Conservation (phyloP, 1,140 invertebrate species). For the Bactericera cockerelli region DNA sequence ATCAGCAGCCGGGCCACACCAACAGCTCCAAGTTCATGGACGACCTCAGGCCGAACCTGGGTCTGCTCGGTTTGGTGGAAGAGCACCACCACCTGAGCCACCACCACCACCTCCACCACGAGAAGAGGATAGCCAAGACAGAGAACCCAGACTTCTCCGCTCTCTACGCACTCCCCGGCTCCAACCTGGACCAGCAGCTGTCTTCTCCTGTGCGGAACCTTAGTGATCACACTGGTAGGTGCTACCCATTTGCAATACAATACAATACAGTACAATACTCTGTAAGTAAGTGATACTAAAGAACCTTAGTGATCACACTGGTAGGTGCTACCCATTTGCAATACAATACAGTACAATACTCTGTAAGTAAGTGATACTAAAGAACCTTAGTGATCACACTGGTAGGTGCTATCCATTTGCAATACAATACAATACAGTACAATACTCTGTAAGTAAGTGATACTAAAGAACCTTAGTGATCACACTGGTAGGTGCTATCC, state of each 20-base stretch:
- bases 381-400: too few species aligned
- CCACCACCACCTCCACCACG: slow-evolving; percentile 30
- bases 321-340: too few species aligned
- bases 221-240: slow-evolving; percentile 39
- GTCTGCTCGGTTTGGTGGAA: slow-evolving; percentile 57
- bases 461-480: slow-evolving; percentile 39
- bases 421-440: too few species aligned
- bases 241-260: too few species aligned
- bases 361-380: too few species aligned
- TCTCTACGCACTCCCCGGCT: slow-evolving; percentile 40
- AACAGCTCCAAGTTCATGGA: slow-evolving; percentile 50
- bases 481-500: slow-evolving; percentile 34
- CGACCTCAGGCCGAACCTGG: slow-evolving; percentile 62
- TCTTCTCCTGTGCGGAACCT: slow-evolving; percentile 35
- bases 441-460: too few species aligned
- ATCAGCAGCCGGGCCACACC: slow-evolving; percentile 12
- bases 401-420: too few species aligned
- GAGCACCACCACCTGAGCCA: slow-evolving; percentile 49
- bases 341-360: too few species aligned
- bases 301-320: too few species aligned
- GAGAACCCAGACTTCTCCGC: slow-evolving; percentile 63
- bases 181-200: slow-evolving; percentile 33
- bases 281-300: too few species aligned
- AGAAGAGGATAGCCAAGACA: slow-evolving; percentile 28
- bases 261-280: too few species aligned